phyloP scores from a whole-genome alignment of 2,113 vertebrate species.

The Falco punctatus region DNA sequence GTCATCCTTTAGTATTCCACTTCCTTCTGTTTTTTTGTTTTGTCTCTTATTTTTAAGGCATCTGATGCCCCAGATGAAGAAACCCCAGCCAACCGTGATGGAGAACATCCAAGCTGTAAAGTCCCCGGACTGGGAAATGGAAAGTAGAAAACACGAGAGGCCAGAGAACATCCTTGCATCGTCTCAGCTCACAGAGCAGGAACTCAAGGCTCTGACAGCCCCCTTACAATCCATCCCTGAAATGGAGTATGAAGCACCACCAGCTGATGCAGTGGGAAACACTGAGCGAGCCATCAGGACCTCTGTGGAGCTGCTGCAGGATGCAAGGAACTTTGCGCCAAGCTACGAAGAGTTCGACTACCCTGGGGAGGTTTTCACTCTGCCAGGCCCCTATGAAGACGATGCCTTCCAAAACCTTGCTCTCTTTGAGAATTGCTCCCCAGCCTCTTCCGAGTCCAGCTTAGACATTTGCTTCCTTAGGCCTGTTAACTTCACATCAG shows the following conservation, averaged over 20 bases:
- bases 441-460: conserved; percentile 91
- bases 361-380: conserved; percentile 77
- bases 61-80: conserved; percentile 81
- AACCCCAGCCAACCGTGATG: conserved; percentile 82
- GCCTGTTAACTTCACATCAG: conserved; percentile 83
- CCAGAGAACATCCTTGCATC: conserved; percentile 78
- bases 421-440: conserved; percentile 88
- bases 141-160: conserved; percentile 77
- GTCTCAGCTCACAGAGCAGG: conserved; percentile 80
- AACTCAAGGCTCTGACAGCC: conserved; percentile 74
- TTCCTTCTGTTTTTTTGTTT: not conserved
- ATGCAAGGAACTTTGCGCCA: conserved; percentile 73
- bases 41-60: conserved; percentile 76
- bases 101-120: conserved; percentile 85
- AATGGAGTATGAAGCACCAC: conserved; percentile 77
- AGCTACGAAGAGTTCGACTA: conserved; percentile 83
- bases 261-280: conserved; percentile 66
- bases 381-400: conserved; percentile 83
- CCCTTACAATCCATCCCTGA: conserved; percentile 89
- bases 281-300: conserved; percentile 74
- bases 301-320: conserved; percentile 76
- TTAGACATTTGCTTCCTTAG: conserved; percentile 93
- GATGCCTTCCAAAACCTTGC: conserved; percentile 79
- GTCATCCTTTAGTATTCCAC: not conserved
- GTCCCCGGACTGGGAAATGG: conserved; percentile 84